Evolutionary conservation across 2,888 invertebrate genomes (phyloP).

Genomic region (Luperina nickerlii): DNA sequence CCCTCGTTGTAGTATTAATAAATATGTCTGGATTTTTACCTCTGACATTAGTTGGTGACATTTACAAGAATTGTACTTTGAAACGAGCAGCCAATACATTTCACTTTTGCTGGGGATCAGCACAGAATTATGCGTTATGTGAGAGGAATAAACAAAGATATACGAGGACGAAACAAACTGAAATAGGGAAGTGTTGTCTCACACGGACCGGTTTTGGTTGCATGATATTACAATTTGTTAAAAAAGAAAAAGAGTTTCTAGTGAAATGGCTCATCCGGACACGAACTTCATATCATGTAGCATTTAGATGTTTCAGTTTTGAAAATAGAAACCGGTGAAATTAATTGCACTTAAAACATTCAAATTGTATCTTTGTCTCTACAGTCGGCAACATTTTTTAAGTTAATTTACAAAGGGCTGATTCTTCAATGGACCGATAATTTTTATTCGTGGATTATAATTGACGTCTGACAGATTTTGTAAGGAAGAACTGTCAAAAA

Average conservation of each 20-base stretch:
- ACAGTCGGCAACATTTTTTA: no score
- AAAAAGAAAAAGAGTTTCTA: background rate
- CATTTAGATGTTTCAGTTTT: background rate
- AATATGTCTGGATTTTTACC: conserved; percentile 6
- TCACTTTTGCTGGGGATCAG: conserved; percentile 50
- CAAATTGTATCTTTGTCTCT: no score
- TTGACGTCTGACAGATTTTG: no score
- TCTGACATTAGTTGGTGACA: background rate
- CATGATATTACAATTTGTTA: background rate
- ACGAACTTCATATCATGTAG: background rate
- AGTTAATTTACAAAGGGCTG: no score
- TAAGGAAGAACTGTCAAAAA: no score
- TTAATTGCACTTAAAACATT: no score
- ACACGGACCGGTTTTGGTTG: conserved; percentile 13
- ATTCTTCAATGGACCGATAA: no score
- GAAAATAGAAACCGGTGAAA: background rate
- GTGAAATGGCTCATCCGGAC: background rate
- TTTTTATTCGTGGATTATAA: no score
- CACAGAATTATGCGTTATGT: conserved; percentile 56
- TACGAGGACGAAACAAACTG: conserved; percentile 48
- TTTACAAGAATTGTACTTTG: conserved; percentile 35
- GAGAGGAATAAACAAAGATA: conserved; percentile 63
- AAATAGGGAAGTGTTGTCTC: conserved; percentile 29
- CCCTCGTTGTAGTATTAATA: background rate
- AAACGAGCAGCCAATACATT: conserved; percentile 50